phyloP scores from a whole-genome alignment of 2,888 invertebrate genomes.

The Onchidella celtica region DNA sequence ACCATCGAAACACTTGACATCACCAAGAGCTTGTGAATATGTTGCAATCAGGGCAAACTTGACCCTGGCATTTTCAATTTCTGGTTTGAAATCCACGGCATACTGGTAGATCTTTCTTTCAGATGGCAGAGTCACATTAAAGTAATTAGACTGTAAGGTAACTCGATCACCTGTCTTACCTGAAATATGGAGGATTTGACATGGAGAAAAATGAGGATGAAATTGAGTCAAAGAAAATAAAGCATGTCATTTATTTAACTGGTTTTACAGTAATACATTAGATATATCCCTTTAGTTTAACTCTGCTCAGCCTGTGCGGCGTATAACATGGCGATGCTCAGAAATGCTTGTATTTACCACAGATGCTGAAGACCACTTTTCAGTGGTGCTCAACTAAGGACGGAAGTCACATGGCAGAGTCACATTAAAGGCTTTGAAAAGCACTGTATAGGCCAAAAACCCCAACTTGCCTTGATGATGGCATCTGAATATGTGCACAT shows the following conservation, averaged over 20 bases:
- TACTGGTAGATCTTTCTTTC: slow-evolving; percentile 72
- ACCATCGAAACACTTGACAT: slow-evolving; percentile 77
- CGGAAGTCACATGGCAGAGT: too few species aligned
- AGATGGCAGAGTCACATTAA: slow-evolving; percentile 7
- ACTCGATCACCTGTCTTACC: slow-evolving; percentile 5
- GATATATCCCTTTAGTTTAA: background rate
- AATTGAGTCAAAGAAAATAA: background rate
- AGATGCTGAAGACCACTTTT: too few species aligned
- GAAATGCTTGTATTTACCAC: too few species aligned
- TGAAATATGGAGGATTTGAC: too few species aligned
- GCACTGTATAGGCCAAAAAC: too few species aligned
- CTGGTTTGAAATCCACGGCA: slow-evolving; percentile 76
- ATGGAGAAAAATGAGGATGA: background rate
- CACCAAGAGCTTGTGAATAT: slow-evolving; percentile 67
- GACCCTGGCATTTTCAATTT: slow-evolving; percentile 70
- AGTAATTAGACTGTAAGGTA: slow-evolving; percentile 33
- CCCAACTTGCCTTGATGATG: too few species aligned
- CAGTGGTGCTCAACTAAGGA: too few species aligned
- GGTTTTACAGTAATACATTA: too few species aligned
- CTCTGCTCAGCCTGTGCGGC: background rate
- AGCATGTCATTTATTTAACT: too few species aligned
- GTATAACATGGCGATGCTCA: too few species aligned
- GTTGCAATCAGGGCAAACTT: slow-evolving; percentile 68
- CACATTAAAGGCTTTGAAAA: too few species aligned
- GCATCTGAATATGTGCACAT: too few species aligned